These are phyloP conservation scores for Cynocephalus volans DNA, from an alignment of 2,113 vertebrate genomes.

Conservation along the genomic window DNA sequence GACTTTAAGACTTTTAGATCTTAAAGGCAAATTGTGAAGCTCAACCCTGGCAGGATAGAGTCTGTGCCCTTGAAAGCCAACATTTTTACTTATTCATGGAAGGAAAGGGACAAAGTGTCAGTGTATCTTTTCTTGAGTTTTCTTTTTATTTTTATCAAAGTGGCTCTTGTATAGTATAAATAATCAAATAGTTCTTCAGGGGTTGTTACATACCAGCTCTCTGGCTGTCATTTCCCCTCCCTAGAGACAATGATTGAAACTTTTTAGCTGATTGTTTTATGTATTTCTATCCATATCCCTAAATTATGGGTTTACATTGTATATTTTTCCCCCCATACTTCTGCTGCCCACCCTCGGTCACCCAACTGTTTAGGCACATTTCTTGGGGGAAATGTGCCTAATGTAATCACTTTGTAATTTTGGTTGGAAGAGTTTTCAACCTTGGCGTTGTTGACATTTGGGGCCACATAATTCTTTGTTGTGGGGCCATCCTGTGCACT, in stretches of 20 bases:
- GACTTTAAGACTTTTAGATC: background rate
- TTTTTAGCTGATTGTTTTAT: background rate
- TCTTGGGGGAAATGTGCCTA: background rate
- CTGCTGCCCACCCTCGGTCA: background rate
- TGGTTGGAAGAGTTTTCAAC: background rate
- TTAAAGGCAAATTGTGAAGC: background rate
- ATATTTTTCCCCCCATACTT: background rate
- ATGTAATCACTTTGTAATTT: background rate
- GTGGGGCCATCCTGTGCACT: background rate
- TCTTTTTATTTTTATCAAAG: constrained; percentile 56
- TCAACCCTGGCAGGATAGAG: background rate
- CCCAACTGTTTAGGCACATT: background rate
- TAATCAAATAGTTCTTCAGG: background rate
- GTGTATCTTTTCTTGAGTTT: background rate
- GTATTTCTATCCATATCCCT: background rate
- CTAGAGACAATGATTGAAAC: background rate
- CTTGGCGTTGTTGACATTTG: background rate
- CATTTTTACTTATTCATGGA: background rate
- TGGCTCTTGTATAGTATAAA: background rate
- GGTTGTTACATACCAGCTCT: background rate
- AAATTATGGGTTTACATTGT: background rate
- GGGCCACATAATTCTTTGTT: background rate
- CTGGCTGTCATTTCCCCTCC: background rate
- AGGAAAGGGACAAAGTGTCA: background rate
- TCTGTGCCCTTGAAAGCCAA: background rate